phyloP scores from a whole-genome alignment of 2,888 invertebrate genomes.

The Acrocyrtus sp. region DNA sequence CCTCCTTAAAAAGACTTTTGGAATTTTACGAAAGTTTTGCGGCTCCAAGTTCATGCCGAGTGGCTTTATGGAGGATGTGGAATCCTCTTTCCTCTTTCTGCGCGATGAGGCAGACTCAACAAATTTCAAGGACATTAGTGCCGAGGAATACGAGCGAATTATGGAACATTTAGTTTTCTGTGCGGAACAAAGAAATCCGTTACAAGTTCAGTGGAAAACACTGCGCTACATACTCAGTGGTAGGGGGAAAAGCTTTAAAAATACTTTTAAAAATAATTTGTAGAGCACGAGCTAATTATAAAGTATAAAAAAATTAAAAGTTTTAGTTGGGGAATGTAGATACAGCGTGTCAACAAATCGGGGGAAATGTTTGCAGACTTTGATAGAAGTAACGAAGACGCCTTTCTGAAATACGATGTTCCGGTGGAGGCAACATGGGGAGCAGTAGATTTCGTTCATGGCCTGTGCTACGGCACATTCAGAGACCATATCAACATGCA shows the following conservation, averaged over 20 bases:
- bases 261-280: neutral
- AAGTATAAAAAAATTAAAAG: too few relatives aligned
- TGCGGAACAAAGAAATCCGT: constrained; percentile 9
- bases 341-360: constrained; percentile 25
- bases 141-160: constrained; percentile 40
- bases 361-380: constrained; percentile 19
- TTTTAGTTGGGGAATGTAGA: too few relatives aligned
- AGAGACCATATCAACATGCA: constrained; percentile 54
- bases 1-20: constrained; percentile 39
- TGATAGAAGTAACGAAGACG: constrained; percentile 13
- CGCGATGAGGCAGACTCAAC: constrained; percentile 44
- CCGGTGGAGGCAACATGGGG: constrained; percentile 53
- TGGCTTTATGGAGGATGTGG: constrained; percentile 37
- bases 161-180: constrained; percentile 18
- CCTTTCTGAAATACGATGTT: constrained; percentile 47
- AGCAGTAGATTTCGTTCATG: constrained; percentile 45
- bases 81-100: constrained; percentile 42
- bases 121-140: constrained; percentile 35
- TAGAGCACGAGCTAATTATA: too few relatives aligned
- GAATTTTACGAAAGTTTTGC: constrained; percentile 36
- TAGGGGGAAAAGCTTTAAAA: neutral
- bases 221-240: constrained; percentile 25
- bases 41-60: constrained; percentile 14
- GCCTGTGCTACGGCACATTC: constrained; percentile 53
- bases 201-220: constrained; percentile 7